Base-by-base conservation (phyloP, 2,113 vertebrate species). In the Campylomormyrus tamandua region DNA sequence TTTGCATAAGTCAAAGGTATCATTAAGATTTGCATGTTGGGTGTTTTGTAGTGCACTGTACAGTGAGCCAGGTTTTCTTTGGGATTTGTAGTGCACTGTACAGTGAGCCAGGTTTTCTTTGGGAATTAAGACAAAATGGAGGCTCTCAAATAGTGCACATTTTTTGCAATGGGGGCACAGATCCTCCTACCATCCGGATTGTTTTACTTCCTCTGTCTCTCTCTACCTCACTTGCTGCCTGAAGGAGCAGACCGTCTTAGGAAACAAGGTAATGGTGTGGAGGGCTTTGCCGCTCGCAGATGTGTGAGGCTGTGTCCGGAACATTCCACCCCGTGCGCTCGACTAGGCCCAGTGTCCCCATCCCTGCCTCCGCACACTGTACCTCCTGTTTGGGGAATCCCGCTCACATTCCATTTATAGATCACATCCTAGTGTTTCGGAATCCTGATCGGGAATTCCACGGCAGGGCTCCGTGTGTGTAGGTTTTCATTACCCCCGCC, bases 231-330 rank as follows among this genome's bases (percentile, higher is more conserved):
- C 42, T 35, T 86, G 87, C 90, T 86, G 56, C 42, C 90, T 35
- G 1, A 83, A 89, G 90, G 90, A 90, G 90, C 87, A 88, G 90
- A 85, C 56, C 87, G 62, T 88, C 35, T 27, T 89, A 85, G 90
- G 53, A 66, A 84, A 90, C 48, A 90, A 90, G 90, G 90, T 90
- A 90, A 89, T 58, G 50, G 27, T 39, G 45, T 89, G 66, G 49
- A 87, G 24, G 85, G n/a, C 27, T 53, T 45, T 62, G 89, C 50
- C 31, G 31, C 48, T 42, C 35, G 19, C 86, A 42, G 49, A 19
- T 90, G 58, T 85, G 45, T 70, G 58, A 52, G 24, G 13, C 35
- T 48, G 9, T 53, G 48, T 27, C 9, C 3, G 49, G n/a, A 70
- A 53, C 48, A 39, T 89, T 83, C 46, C 24, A 31, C 62, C n/a